Evolutionary conservation across 2,888 invertebrate species (phyloP).

Genomic region (Carterocephalus palaemon): DNA sequence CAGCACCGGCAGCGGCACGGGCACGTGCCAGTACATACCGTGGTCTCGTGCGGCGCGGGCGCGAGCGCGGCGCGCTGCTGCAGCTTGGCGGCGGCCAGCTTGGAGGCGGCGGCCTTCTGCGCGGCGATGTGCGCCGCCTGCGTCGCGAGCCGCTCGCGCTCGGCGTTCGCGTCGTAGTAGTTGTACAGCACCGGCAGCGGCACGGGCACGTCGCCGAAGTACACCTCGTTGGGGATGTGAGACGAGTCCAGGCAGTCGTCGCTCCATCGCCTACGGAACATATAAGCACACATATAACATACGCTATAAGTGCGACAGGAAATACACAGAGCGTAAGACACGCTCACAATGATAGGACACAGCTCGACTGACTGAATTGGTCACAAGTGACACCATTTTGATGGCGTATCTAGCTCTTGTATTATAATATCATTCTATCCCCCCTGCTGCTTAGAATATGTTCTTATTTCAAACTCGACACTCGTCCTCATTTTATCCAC

Average conservation of each 20-base stretch:
- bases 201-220: conserved; percentile 76
- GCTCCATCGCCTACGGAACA: conserved; percentile 72
- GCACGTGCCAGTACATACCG: conserved; percentile 44
- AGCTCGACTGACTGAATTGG: too few species aligned
- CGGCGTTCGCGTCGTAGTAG: conserved; percentile 74
- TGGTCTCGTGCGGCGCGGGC: not conserved
- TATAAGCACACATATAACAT: too few species aligned
- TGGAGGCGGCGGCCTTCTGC: conserved; percentile 69
- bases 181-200: conserved; percentile 68
- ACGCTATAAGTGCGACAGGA: too few species aligned
- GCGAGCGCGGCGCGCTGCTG: conserved; percentile 46
- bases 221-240: conserved; percentile 76
- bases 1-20: conserved; percentile 64
- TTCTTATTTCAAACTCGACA: too few species aligned
- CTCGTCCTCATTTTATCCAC: too few species aligned
- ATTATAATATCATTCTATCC: too few species aligned
- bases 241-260: conserved; percentile 75
- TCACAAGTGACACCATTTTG: too few species aligned
- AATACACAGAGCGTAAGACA: too few species aligned
- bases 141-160: conserved; percentile 63
- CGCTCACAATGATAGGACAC: too few species aligned
- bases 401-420: too few species aligned
- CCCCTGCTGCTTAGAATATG: too few species aligned
- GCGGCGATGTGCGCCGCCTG: conserved; percentile 71
- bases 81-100: conserved; percentile 58